A percentile compares a stretch with the other conserved stretches of the same genome.
phyloP scores from a whole-genome alignment of 2,888 invertebrate genomes.

The Scelioninae gen. 1 region DNA sequence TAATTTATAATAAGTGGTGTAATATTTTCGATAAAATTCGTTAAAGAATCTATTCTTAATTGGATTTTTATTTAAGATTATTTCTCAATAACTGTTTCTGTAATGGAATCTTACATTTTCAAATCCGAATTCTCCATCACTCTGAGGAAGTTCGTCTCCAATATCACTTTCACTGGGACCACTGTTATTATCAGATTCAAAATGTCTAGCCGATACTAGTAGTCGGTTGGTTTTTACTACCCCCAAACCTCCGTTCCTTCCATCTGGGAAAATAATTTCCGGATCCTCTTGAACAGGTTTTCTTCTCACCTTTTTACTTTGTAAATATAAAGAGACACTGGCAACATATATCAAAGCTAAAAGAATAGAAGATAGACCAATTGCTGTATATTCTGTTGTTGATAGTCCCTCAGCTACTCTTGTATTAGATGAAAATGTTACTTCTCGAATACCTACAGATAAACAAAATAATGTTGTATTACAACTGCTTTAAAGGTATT shows the following conservation, averaged over 20 bases:
- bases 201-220: constrained; percentile 87
- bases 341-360: constrained; percentile 94
- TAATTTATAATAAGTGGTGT: no score
- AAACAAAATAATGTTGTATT: no score
- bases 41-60: neutral
- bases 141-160: constrained; percentile 78
- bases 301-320: constrained; percentile 88
- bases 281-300: constrained; percentile 75
- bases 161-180: constrained; percentile 79
- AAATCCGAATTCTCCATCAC: constrained; percentile 78
- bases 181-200: constrained; percentile 82
- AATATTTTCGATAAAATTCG: neutral
- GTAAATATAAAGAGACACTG: constrained; percentile 92
- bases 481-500: no score
- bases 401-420: constrained; percentile 87
- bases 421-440: constrained; percentile 88
- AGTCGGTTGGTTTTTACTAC: constrained; percentile 92
- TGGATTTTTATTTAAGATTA: no score
- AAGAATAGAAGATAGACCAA: constrained; percentile 92
- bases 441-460: constrained; percentile 89
- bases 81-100: no score
- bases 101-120: constrained; percentile 75
- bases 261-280: constrained; percentile 81
- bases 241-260: constrained; percentile 87
- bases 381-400: constrained; percentile 92